These are phyloP conservation scores for Aramus guarauna DNA, from an alignment of 2,113 vertebrate genomes.

Conservation along the genomic window DNA sequence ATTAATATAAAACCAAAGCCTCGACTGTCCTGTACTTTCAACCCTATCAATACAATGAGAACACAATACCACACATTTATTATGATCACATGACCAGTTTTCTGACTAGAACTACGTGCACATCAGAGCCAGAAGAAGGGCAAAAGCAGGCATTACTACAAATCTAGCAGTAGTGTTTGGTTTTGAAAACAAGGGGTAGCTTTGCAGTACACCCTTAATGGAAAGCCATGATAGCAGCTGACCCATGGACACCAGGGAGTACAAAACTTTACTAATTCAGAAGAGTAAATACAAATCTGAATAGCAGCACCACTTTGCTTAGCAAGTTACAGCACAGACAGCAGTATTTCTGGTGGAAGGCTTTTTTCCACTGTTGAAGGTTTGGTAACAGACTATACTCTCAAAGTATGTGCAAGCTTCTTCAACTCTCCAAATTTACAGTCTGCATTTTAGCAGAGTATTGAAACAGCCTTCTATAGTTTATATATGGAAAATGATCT, in stretches of 20 bases:
- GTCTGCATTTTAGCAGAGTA: background rate
- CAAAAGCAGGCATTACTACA: background rate
- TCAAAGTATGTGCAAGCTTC: background rate
- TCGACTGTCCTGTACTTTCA: background rate
- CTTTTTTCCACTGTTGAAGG: background rate
- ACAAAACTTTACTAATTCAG: background rate
- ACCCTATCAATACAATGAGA: fast-evolving
- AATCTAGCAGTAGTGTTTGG: background rate
- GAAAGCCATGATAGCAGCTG: background rate
- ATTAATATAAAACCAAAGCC: background rate
- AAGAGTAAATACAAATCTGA: background rate
- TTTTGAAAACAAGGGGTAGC: background rate
- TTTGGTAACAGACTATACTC: background rate
- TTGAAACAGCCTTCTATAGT: background rate
- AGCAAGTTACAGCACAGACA: background rate
- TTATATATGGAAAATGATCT: background rate
- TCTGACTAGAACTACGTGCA: background rate
- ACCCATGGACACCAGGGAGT: background rate
- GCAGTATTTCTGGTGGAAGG: background rate
- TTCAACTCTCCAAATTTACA: background rate
- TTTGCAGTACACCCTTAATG: background rate
- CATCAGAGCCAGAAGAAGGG: background rate
- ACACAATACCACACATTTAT: background rate
- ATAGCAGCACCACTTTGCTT: background rate
- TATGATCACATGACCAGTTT: background rate